Evolutionary conservation across 92 coral and sea anemone species (phyloP).

Genomic region (Siderastrea radians): DNA sequence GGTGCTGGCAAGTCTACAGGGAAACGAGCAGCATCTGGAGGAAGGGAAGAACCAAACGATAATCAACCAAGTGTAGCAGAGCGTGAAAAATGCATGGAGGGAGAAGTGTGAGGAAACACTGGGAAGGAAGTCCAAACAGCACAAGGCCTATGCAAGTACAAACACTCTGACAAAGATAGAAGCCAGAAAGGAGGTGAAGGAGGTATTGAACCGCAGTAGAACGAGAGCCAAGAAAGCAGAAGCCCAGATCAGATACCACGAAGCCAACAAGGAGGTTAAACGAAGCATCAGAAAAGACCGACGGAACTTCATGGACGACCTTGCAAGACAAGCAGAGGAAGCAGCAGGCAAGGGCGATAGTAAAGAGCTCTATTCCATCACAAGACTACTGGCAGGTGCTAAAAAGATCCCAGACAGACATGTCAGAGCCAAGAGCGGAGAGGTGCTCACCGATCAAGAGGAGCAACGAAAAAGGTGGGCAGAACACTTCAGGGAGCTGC

Average conservation of each 20-base stretch:
- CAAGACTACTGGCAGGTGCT: not conserved
- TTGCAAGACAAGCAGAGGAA: not conserved
- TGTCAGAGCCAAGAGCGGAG: too few relatives aligned
- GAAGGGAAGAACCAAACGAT: not conserved
- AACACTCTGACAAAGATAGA: constrained; percentile 8
- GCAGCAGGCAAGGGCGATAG: not conserved
- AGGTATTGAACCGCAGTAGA: not conserved
- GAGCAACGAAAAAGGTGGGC: too few relatives aligned
- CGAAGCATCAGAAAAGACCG: not conserved
- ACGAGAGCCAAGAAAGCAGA: not conserved
- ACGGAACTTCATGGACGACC: constrained; percentile 23
- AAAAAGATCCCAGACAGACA: too few relatives aligned
- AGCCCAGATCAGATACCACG: not conserved
- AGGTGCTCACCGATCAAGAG: too few relatives aligned
- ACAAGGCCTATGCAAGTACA: not conserved
- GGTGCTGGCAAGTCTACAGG: not conserved
- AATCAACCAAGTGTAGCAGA: not conserved
- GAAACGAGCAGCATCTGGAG: not conserved
- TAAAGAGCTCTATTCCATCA: constrained; percentile 5
- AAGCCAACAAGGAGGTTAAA: constrained; percentile 8
- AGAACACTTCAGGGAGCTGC: too few relatives aligned
- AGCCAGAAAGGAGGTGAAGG: constrained; percentile 24
- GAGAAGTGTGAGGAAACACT: constrained; percentile 1
- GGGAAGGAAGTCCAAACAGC: constrained; percentile 3
- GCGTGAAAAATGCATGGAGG: constrained; percentile 8